Evolutionary conservation across 2,797 vertebrate genomes (phyloP).

Genomic region (Platyrinchus mystaceus): DNA sequence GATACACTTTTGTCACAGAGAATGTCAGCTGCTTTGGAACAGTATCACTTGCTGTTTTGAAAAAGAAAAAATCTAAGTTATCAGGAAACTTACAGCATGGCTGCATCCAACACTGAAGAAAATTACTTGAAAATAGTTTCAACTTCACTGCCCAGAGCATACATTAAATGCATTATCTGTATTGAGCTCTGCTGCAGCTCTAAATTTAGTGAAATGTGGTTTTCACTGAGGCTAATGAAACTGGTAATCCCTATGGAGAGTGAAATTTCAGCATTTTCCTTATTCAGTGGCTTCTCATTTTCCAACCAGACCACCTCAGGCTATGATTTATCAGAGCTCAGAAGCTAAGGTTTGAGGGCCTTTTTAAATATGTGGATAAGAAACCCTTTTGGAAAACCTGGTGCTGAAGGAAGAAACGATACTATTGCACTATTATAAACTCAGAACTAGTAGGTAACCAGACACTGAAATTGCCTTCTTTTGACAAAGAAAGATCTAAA

Average conservation of each 20-base stretch:
- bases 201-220: conserved; percentile 62
- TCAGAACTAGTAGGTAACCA: background rate
- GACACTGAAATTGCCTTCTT: background rate
- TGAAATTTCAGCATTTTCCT: conserved; percentile 51
- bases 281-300: conserved; percentile 47
- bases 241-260: conserved; percentile 43
- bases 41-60: background rate
- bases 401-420: background rate
- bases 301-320: conserved; percentile 19
- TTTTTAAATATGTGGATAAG: background rate
- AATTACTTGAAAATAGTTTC: conserved; percentile 69
- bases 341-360: background rate
- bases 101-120: conserved; percentile 51
- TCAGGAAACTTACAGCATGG: conserved; percentile 39
- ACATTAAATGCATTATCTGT: conserved; percentile 60
- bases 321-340: conserved; percentile 20
- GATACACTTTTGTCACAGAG: background rate
- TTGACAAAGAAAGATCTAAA: background rate
- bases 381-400: background rate
- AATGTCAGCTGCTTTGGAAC: conserved; percentile 9
- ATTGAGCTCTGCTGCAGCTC: conserved; percentile 56
- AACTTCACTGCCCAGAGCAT: conserved; percentile 63
- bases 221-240: conserved; percentile 65
- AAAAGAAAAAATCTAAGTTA: conserved; percentile 45
- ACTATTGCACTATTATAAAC: background rate